Evolutionary conservation across 2,113 vertebrate species (phyloP).

Genomic region (Struthidea cinerea): DNA sequence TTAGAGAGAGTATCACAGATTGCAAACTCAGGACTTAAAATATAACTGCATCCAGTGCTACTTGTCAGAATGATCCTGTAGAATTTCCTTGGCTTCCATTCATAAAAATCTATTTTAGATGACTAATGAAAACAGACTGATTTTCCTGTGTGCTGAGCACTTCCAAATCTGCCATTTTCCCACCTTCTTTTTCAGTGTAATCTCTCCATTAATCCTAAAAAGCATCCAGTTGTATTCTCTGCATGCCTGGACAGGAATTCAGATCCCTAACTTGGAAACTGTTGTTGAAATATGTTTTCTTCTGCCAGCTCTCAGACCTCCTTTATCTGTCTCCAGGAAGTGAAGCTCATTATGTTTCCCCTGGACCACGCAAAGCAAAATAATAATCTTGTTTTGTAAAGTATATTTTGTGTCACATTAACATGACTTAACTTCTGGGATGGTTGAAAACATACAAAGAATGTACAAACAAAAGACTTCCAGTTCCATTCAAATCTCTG

Average conservation of each 20-base stretch:
- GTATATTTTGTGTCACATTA: neutral
- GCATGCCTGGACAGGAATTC: neutral
- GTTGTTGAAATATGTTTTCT: neutral
- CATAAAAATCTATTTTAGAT: neutral
- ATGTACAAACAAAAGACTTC: neutral
- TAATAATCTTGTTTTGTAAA: neutral
- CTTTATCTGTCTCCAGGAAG: constrained; percentile 6
- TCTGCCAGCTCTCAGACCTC: neutral
- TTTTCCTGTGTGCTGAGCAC: neutral
- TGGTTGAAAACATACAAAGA: neutral
- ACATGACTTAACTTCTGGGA: neutral
- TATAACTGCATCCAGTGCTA: neutral
- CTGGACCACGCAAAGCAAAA: neutral
- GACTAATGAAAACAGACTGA: neutral
- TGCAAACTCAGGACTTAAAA: neutral
- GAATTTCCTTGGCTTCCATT: neutral
- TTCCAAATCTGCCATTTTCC: neutral
- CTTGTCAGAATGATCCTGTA: neutral
- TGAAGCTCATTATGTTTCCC: neutral
- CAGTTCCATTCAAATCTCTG: neutral
- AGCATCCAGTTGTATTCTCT: neutral
- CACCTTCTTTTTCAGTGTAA: neutral
- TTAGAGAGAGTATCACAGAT: neutral
- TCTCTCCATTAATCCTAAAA: neutral
- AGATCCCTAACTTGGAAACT: neutral